phyloP scores from a whole-genome alignment of 1,140 invertebrate species.

The Cyclina sinensis region DNA sequence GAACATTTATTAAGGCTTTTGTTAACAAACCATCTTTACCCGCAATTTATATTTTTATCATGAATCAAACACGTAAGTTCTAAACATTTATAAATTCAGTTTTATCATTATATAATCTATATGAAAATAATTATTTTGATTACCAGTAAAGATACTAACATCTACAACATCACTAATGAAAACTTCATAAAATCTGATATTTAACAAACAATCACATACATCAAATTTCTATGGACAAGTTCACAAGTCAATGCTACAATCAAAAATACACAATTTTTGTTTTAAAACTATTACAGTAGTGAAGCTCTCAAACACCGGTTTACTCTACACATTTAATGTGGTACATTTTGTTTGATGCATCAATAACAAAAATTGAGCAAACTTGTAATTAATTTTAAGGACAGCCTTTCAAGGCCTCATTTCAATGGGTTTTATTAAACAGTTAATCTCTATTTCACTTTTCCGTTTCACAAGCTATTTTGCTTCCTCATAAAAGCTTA shows the following conservation, averaged over 20 bases:
- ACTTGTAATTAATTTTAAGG: background rate
- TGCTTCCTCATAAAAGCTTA: no score
- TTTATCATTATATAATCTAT: no score
- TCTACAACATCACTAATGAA: background rate
- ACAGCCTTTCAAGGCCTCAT: no score
- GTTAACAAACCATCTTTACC: no score
- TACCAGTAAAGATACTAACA: background rate
- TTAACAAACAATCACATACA: background rate
- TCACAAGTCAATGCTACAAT: background rate
- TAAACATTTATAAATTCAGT: no score
- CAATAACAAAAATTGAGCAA: background rate
- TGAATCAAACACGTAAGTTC: no score
- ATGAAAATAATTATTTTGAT: background rate
- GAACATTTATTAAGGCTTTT: no score
- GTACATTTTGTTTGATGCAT: background rate
- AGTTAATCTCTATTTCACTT: no score
- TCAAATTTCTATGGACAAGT: background rate
- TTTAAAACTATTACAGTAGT: background rate
- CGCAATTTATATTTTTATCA: no score
- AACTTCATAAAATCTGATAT: background rate
- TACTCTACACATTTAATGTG: background rate
- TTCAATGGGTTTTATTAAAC: no score
- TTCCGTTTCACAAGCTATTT: no score
- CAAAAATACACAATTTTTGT: background rate
- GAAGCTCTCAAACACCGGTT: slow-evolving; percentile 1